Evolutionary conservation across 2,113 vertebrate genomes (phyloP).

Genomic region (Pituophis catenifer): DNA sequence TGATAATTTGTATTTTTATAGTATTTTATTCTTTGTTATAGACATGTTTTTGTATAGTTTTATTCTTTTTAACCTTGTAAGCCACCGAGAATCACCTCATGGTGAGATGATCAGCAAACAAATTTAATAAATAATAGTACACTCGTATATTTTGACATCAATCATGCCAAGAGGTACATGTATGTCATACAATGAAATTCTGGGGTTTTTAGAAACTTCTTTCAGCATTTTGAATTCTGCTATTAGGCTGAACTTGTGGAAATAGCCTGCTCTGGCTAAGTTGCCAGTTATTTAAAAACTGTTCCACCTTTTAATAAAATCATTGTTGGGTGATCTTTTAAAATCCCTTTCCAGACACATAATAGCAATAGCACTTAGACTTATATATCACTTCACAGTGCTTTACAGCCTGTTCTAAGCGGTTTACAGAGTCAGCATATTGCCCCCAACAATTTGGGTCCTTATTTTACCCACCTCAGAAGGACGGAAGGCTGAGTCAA

Average conservation of each 20-base stretch:
- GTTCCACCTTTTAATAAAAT: neutral
- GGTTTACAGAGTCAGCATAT: too few species aligned
- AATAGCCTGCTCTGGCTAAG: neutral
- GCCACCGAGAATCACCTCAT: neutral
- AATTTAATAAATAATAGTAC: neutral
- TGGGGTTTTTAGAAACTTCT: neutral
- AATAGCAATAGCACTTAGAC: neutral
- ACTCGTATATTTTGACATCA: neutral
- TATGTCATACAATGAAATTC: neutral
- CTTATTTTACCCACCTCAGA: too few species aligned
- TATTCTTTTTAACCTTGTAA: neutral
- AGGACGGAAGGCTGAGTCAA: too few species aligned
- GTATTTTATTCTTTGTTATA: neutral
- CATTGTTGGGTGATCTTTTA: neutral
- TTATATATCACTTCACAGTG: too few species aligned
- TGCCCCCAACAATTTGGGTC: too few species aligned
- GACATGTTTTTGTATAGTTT: neutral
- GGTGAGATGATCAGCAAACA: neutral
- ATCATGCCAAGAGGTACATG: neutral
- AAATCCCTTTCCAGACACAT: neutral
- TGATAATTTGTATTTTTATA: neutral
- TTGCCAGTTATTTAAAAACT: neutral
- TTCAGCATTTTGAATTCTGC: neutral
- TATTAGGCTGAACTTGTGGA: neutral
- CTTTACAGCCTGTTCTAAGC: too few species aligned